These are phyloP conservation scores for Sturnus vulgaris DNA, from an alignment of 2,113 vertebrate genomes.

Conservation along the genomic window DNA sequence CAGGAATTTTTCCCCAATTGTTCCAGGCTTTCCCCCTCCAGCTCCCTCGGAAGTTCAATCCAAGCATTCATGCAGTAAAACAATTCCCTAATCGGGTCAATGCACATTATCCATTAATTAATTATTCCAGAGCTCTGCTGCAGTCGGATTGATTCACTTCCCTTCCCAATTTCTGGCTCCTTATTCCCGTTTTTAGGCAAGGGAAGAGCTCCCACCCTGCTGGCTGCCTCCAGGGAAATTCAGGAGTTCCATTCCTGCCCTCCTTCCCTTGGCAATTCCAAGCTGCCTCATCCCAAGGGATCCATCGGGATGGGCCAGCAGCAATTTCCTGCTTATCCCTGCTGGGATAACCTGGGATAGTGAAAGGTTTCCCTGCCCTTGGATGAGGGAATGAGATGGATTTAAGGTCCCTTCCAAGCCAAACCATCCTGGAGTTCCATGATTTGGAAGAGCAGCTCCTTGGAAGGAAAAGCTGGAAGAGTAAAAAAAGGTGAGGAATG, in stretches of 20 bases:
- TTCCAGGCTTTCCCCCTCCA: neutral
- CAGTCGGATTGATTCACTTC: neutral
- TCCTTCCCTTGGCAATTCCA: neutral
- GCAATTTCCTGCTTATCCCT: neutral
- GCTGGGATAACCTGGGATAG: rapidly evolving
- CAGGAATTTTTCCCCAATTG: neutral
- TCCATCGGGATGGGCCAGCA: neutral
- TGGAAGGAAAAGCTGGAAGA: neutral
- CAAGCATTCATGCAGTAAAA: neutral
- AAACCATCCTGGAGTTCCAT: neutral
- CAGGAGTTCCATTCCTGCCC: rapidly evolving
- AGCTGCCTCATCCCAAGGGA: neutral
- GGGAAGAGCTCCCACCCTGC: neutral
- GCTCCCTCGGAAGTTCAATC: neutral
- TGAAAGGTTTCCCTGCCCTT: neutral
- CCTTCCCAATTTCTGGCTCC: neutral
- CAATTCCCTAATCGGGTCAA: neutral
- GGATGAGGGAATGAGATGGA: neutral
- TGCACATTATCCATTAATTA: neutral
- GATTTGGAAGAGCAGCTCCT: neutral
- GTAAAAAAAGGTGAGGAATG: neutral
- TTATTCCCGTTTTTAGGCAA: neutral
- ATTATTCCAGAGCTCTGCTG: neutral
- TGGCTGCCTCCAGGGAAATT: neutral
- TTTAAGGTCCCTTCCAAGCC: neutral